Base-by-base conservation (phyloP, 2,888 invertebrate genomes). In the Piscicola geometra region DNA sequence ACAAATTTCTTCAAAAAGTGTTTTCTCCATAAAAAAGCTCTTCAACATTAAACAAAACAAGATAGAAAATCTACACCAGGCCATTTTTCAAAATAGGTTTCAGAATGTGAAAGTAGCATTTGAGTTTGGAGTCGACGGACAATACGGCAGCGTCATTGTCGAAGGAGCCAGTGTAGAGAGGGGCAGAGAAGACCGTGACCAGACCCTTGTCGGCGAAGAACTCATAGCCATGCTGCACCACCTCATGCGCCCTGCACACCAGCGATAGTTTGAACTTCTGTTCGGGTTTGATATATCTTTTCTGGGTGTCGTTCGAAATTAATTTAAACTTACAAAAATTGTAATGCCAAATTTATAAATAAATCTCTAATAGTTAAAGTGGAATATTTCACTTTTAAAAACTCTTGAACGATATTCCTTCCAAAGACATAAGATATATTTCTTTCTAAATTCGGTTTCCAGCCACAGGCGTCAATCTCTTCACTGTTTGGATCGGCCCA, bases 401-500 rank as follows among this genome's bases (percentile, higher is more conserved):
- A 73, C 25, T 73, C 32, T 21, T 33, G 73, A 73, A 64, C 73
- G 12, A 73, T 56, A 64, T 73, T 56, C 5, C 36, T 33, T 60
- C 73, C 73, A 32, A 73, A 73, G 25, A 56, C 56, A n/a, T 33
- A 73, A 12, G 73, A 73, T 25, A 73, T 64, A 60, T 64, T 64
- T 25, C 73, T 60, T n/a, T 73, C 73, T 21, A 64, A 12, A 36
- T 73, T 73, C 1, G 32, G 33, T n/a, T 64, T 30, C 73, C 73
- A 73, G 9, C 73, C 64, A 9, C 25, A 28, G 12, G 12, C 33
- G 35, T 30, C 35, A 25, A n/a, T 33, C 9, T 35, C 18, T 60
- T 73, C 64, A 18, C 64, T 32, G 2, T 64, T 64, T n/a, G 85
- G 85, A 79, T 85, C 85, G 75, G 85, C 83, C 86, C 86, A 86